Base-by-base conservation (phyloP, 2,888 invertebrate genomes). In the Orgyia antiqua region DNA sequence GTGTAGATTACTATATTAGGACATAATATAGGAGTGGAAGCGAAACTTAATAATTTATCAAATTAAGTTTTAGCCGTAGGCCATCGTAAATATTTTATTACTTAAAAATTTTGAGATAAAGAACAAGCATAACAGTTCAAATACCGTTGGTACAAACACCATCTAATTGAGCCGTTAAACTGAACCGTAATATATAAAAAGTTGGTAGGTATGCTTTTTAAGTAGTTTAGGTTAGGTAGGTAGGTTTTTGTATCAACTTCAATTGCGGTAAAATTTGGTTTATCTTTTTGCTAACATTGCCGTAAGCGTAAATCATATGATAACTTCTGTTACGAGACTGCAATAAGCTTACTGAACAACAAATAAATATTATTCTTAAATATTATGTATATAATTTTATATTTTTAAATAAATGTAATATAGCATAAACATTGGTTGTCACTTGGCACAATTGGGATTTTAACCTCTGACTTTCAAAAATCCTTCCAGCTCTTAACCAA, bases 251-350 rank as follows among this genome's bases (percentile, higher is more conserved):
- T 28, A 27, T 20, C 19, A 27, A 18, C n/a, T 33, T 8, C 17
- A 31, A 28, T 15, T 13, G 5, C 3, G 21, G 28, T 29, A 18
- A 27, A 10, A 33, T 29, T 27, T 27, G 33, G 48, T 38, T 42
- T 45, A 36, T 47, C 43, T 45, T 58, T 49, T 50, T 46, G 28
- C 49, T 39, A 34, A 36, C 36, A 44, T 36, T n/a, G n/a, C n/a
- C n/a, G n/a, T n/a, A n/a, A n/a, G n/a, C n/a, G n/a, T n/a, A n/a
- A n/a, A n/a, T n/a, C n/a, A n/a, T n/a, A n/a, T n/a, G n/a, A n/a
- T n/a, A n/a, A n/a, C n/a, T n/a, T n/a, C n/a, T n/a, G n/a, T n/a
- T n/a, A n/a, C n/a, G n/a, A n/a, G n/a, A n/a, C n/a, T n/a, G n/a
- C n/a, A n/a, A n/a, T n/a, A n/a, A n/a, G n/a, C n/a, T n/a, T n/a